phyloP scores from a whole-genome alignment of 2,113 vertebrate genomes.

The Phasianus colchicus region DNA sequence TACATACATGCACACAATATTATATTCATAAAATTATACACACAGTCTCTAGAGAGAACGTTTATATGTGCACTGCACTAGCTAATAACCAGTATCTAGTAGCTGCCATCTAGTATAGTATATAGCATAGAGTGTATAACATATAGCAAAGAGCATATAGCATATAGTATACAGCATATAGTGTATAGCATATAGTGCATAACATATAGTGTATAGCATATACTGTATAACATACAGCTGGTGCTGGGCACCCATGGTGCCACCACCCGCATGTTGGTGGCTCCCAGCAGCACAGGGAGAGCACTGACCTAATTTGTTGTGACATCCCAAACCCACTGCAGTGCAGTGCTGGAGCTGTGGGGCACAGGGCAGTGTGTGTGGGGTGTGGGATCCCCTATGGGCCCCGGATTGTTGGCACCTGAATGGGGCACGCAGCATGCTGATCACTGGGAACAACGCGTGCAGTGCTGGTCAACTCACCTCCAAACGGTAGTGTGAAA shows the following conservation, averaged over 20 bases:
- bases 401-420: neutral
- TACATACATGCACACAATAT: neutral
- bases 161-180: neutral
- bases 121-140: neutral
- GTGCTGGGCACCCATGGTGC: accelerated
- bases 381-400: neutral
- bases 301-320: constrained; percentile 23
- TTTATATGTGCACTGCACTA: no score
- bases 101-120: neutral
- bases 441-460: constrained; percentile 40
- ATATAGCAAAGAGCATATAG: neutral
- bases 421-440: neutral
- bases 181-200: no score
- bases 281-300: neutral
- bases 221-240: neutral
- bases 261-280: neutral
- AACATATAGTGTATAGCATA: neutral
- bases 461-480: constrained; percentile 42
- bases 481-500: constrained; percentile 53
- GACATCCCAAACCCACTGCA: neutral
- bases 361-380: neutral
- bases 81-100: neutral
- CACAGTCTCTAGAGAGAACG: no score
- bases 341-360: neutral
- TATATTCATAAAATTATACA: neutral